Conservation (phyloP, 1,140 invertebrate species). For the Leptoteleia sp. region DNA sequence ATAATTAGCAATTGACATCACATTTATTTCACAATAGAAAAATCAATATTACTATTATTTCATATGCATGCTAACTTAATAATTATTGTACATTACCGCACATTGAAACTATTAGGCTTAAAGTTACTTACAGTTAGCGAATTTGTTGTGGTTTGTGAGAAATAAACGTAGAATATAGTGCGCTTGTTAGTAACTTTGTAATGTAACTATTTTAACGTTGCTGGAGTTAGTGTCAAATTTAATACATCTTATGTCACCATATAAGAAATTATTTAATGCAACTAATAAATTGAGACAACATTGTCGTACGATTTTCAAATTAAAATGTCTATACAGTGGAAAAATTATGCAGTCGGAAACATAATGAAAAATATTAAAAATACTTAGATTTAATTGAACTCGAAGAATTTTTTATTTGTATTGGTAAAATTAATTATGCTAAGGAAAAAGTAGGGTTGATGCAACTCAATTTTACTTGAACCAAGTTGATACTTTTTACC, state of each 20-base stretch:
- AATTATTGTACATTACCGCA: conserved; percentile 21
- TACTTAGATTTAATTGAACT: too few species aligned
- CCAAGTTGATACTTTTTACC: too few species aligned
- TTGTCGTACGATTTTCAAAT: too few species aligned
- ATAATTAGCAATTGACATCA: too few species aligned
- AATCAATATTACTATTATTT: conserved; percentile 4
- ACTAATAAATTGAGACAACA: too few species aligned
- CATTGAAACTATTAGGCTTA: conserved; percentile 32
- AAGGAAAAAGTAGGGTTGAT: too few species aligned
- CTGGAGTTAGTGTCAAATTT: conserved; percentile 19
- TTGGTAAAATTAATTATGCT: too few species aligned
- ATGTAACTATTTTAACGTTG: conserved; percentile 26
- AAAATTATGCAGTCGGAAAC: too few species aligned
- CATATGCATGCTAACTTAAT: conserved; percentile 18
- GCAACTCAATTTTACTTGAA: too few species aligned
- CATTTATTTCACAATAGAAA: not conserved
- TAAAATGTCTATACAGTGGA: too few species aligned
- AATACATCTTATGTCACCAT: not conserved
- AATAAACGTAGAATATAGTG: conserved; percentile 30
- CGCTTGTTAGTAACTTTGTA: conserved; percentile 34
- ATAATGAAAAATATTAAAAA: too few species aligned
- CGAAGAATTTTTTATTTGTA: too few species aligned
- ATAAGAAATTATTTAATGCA: conserved; percentile 1
- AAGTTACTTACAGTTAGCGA: conserved; percentile 32
- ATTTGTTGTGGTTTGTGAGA: conserved; percentile 25